Percentiles rank a stretch among this genome's conserved stretches.
Conservation (phyloP, 2,888 invertebrate genomes). For the Flabesymbios commensalis region DNA sequence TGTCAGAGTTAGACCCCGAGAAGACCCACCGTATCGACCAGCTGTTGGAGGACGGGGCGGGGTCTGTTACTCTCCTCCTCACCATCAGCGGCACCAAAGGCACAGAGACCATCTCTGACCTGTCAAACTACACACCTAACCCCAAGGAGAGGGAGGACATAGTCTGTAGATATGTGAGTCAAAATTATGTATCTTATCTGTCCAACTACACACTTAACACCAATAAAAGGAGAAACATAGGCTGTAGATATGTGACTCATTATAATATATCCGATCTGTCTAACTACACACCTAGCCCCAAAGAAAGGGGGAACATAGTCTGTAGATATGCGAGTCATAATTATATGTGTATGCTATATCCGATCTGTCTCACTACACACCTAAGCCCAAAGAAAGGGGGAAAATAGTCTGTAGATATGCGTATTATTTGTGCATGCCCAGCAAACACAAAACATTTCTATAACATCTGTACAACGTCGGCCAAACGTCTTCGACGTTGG, state of each 20-base stretch:
- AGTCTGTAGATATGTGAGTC: slow-evolving; percentile 73
- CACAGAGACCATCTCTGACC: slow-evolving; percentile 84
- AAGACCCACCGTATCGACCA: slow-evolving; percentile 88
- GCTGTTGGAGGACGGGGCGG: slow-evolving; percentile 83
- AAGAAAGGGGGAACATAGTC: slow-evolving; percentile 70
- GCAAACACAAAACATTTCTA: no score
- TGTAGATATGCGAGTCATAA: slow-evolving; percentile 77
- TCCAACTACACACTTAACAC: neutral
- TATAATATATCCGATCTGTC: slow-evolving; percentile 84
- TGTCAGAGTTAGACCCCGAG: slow-evolving; percentile 83
- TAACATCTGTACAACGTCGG: no score
- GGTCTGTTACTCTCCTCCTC: slow-evolving; percentile 79
- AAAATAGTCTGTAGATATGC: no score
- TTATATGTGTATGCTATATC: no score
- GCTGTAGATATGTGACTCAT: no score
- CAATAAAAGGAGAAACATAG: no score
- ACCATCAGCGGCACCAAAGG: slow-evolving; percentile 95
- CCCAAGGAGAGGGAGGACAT: slow-evolving; percentile 72
- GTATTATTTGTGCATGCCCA: no score
- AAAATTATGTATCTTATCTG: neutral
- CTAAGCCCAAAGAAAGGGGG: no score
- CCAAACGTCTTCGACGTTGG: no score
- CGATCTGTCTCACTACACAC: no score
- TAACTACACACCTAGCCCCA: slow-evolving; percentile 79
- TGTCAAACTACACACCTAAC: slow-evolving; percentile 82